phyloP scores from a whole-genome alignment of 2,888 invertebrate species.

The Andrena praecox region DNA sequence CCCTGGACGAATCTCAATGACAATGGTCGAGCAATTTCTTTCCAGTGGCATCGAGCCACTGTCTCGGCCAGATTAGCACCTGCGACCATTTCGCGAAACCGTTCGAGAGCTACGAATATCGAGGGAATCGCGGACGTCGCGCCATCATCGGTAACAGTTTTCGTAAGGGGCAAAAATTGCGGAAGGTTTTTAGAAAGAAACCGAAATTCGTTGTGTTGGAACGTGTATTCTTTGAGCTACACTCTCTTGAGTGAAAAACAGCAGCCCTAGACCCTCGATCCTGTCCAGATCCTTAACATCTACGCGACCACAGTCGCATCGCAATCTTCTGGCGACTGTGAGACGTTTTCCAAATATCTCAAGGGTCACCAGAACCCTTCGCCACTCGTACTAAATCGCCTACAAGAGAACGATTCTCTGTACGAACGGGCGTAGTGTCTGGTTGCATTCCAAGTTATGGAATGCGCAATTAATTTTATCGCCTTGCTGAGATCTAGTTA shows the following conservation, averaged over 20 bases:
- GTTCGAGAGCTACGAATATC: background rate
- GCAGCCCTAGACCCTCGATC: too few species aligned
- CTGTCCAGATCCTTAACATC: too few species aligned
- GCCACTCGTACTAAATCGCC: background rate
- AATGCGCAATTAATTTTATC: background rate
- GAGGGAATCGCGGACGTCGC: background rate
- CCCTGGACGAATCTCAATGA: constrained; percentile 45
- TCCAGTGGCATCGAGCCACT: background rate
- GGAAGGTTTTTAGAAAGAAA: too few species aligned
- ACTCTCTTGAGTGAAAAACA: too few species aligned
- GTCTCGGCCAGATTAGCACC: constrained; percentile 14
- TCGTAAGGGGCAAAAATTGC: background rate
- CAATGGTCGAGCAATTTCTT: constrained; percentile 30
- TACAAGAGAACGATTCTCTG: background rate
- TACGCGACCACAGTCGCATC: too few species aligned
- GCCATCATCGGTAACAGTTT: background rate
- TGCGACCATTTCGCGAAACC: background rate
- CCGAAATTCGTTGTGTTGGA: too few species aligned
- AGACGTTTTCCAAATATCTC: too few species aligned
- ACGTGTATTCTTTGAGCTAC: too few species aligned
- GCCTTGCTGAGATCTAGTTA: background rate
- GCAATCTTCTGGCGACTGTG: too few species aligned
- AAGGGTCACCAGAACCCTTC: too few species aligned
- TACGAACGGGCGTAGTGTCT: background rate
- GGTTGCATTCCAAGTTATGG: background rate